phyloP scores from a whole-genome alignment of 1,140 invertebrate genomes.

The Cyclargus thomasi region DNA sequence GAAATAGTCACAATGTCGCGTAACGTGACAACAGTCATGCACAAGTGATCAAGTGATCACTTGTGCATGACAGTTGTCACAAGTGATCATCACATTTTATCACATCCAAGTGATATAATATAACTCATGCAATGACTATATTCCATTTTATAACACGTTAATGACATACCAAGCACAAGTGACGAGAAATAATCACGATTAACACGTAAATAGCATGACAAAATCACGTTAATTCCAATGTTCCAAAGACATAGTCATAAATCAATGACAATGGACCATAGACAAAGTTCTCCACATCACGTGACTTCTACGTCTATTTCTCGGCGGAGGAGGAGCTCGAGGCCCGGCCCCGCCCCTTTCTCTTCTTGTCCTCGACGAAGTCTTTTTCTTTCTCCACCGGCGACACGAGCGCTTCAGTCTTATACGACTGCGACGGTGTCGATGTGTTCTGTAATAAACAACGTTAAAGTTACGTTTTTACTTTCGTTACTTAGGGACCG shows the following conservation, averaged over 20 bases:
- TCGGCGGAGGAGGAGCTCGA: conserved; percentile 63
- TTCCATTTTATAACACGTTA: no score
- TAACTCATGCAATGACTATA: no score
- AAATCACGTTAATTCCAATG: background rate
- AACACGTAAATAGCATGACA: background rate
- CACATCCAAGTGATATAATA: no score
- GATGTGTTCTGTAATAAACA: conserved; percentile 36
- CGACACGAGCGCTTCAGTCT: conserved; percentile 26
- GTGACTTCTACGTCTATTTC: conserved; percentile 37
- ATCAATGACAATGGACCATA: background rate
- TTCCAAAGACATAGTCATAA: no score
- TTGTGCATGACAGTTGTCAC: no score
- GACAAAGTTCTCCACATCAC: background rate
- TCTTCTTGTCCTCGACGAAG: conserved; percentile 48
- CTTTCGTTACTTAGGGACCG: no score
- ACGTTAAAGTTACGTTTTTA: background rate
- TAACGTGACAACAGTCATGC: no score
- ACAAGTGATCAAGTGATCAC: no score
- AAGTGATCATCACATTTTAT: no score
- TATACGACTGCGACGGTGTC: conserved; percentile 34
- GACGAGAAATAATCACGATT: background rate
- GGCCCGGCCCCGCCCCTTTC: conserved; percentile 54
- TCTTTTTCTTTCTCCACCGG: conserved; percentile 36
- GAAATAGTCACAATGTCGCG: no score
- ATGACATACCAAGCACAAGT: background rate